Evolutionary conservation across 2,888 invertebrate genomes (phyloP).

Genomic region (Zonitis immaculata): DNA sequence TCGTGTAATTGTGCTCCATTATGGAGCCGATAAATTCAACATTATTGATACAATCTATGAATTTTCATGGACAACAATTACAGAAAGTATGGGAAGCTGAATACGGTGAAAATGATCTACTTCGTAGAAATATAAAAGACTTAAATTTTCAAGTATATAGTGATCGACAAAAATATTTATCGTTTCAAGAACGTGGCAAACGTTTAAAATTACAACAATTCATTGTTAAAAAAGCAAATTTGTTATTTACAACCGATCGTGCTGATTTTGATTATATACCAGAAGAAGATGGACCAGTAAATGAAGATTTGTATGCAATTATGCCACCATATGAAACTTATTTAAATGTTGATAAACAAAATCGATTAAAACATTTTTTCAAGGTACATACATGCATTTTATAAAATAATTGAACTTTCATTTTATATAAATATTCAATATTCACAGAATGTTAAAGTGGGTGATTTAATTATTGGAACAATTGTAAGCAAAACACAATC

Average conservation of each 20-base stretch:
- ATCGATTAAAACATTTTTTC: constrained; percentile 74
- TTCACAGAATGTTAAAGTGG: constrained; percentile 63
- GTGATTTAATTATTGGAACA: constrained; percentile 74
- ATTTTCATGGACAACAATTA: constrained; percentile 82
- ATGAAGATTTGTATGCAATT: constrained; percentile 68
- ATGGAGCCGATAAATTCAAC: constrained; percentile 55
- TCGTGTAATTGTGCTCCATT: constrained; percentile 21
- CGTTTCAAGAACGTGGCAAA: constrained; percentile 80
- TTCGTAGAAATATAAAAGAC: constrained; percentile 57
- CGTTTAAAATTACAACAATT: constrained; percentile 81
- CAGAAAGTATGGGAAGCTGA: constrained; percentile 86
- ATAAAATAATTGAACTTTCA: neutral
- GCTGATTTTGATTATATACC: constrained; percentile 47
- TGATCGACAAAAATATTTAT: constrained; percentile 73
- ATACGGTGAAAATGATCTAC: constrained; percentile 70
- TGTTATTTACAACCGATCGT: constrained; percentile 62
- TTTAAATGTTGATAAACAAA: constrained; percentile 72
- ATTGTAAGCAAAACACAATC: constrained; percentile 70
- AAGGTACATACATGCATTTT: constrained; percentile 56
- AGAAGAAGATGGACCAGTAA: constrained; percentile 50
- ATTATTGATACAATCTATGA: constrained; percentile 66
- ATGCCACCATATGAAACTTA: constrained; percentile 87
- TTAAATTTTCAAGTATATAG: constrained; percentile 71
- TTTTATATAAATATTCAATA: constrained; percentile 1
- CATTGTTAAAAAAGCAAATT: constrained; percentile 76